Percentiles rank a stretch among this genome's conserved stretches.
Evolutionary conservation across 2,888 invertebrate genomes (phyloP).

Genomic region (Caenorhabditis sp.): DNA sequence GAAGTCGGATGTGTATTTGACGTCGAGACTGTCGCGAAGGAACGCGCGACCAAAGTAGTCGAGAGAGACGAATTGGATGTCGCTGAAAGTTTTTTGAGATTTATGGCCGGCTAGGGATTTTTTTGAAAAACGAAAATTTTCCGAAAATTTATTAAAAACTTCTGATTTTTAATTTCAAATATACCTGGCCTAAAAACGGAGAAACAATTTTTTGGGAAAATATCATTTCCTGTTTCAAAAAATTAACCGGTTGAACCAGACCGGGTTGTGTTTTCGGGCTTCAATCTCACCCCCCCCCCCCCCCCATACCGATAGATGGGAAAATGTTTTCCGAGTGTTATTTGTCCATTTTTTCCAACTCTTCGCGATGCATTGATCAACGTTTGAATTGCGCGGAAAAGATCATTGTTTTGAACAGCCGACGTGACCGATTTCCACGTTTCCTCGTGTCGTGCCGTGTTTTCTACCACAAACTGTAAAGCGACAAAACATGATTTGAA

Average conservation of each 20-base stretch:
- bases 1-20: slow-evolving; percentile 54
- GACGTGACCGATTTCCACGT: slow-evolving; percentile 40
- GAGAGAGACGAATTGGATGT: slow-evolving; percentile 63
- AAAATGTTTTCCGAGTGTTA: slow-evolving; percentile 59
- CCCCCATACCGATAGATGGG: slow-evolving; percentile 63
- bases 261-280: too few species aligned
- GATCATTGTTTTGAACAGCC: slow-evolving; percentile 38
- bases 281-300: too few species aligned
- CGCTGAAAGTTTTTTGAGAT: slow-evolving; percentile 45
- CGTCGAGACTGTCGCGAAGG: slow-evolving; percentile 62
- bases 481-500: not conserved
- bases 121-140: not conserved
- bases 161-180: too few species aligned
- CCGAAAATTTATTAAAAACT: too few species aligned
- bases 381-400: slow-evolving; percentile 46
- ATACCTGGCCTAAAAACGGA: too few species aligned
- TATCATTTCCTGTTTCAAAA: not conserved
- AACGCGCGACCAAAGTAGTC: slow-evolving; percentile 60
- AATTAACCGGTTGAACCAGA: too few species aligned
- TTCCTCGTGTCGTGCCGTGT: not conserved
- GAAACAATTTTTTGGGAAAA: too few species aligned
- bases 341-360: slow-evolving; percentile 41
- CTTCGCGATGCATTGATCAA: slow-evolving; percentile 60
- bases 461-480: slow-evolving; percentile 4
- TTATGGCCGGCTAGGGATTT: not conserved